A percentile compares a stretch with the other conserved stretches of the same genome.
phyloP scores from a whole-genome alignment of 1,140 invertebrate genomes.

The Anthonomus grandis region DNA sequence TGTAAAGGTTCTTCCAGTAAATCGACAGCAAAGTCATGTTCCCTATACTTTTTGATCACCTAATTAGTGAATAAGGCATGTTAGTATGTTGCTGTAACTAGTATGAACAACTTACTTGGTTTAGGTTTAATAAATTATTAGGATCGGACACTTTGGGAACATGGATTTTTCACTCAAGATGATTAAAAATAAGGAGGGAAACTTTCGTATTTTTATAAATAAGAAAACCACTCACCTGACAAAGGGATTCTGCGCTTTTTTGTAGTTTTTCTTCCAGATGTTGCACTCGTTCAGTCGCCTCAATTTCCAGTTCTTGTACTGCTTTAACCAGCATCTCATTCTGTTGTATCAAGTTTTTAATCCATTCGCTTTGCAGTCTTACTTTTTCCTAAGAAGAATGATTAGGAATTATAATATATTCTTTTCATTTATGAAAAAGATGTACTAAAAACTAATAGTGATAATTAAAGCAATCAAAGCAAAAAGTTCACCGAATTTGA shows the following conservation, averaged over 20 bases:
- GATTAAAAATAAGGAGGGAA: constrained; percentile 16
- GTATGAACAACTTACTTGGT: neutral
- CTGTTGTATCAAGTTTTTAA: constrained; percentile 56
- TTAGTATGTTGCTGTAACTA: no score
- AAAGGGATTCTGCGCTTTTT: constrained; percentile 38
- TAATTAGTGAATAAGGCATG: constrained; percentile 29
- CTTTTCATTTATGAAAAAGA: no score
- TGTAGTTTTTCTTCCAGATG: constrained; percentile 51
- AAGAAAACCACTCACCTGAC: constrained; percentile 35
- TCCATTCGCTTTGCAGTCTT: constrained; percentile 55
- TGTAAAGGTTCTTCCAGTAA: constrained; percentile 36
- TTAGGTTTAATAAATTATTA: no score
- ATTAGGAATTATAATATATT: no score
- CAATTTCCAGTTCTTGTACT: constrained; percentile 56
- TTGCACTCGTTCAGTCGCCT: constrained; percentile 53
- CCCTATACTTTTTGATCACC: constrained; percentile 42
- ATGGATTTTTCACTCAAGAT: constrained; percentile 25
- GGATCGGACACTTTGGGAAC: constrained; percentile 10
- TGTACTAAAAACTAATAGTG: no score
- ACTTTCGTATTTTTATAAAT: constrained; percentile 1
- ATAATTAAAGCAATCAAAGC: no score
- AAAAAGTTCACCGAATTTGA: no score
- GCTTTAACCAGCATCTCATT: constrained; percentile 56
- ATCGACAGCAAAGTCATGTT: constrained; percentile 34
- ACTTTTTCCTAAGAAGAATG: constrained; percentile 54